Conservation (phyloP, 2,888 invertebrate genomes). For the Nesidiocoris tenuis region DNA sequence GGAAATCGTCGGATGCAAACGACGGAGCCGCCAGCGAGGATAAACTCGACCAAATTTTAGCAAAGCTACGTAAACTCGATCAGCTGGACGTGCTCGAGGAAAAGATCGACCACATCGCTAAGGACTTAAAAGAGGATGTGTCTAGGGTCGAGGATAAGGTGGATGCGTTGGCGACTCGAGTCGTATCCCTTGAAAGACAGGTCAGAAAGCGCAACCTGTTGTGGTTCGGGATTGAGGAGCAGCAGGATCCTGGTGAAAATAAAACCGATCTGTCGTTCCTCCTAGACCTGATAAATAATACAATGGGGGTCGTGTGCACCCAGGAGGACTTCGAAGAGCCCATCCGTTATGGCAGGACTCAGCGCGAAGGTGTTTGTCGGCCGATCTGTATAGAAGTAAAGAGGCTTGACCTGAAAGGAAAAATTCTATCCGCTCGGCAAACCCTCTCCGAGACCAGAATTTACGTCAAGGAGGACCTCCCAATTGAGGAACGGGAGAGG, state of each 20-base stretch:
- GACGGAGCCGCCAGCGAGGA: too few relatives aligned
- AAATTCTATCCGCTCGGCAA: conserved; percentile 13
- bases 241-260: too few relatives aligned
- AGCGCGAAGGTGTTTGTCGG: background rate
- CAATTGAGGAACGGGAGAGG: conserved; percentile 27
- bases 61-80: background rate
- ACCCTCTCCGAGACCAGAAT: conserved; percentile 8
- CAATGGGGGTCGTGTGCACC: background rate
- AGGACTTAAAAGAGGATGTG: background rate
- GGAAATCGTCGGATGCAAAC: too few relatives aligned
- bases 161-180: background rate
- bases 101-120: background rate
- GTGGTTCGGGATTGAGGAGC: background rate
- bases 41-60: background rate
- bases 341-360: background rate
- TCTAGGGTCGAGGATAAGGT: background rate
- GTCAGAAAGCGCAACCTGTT: background rate
- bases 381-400: conserved; percentile 17
- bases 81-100: background rate
- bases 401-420: conserved; percentile 11
- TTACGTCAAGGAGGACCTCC: conserved; percentile 21
- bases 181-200: background rate
- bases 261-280: background rate
- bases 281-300: background rate
- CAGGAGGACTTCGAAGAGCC: background rate